Conservation (phyloP, 2,113 vertebrate species). For the Dipodomys stephensi region DNA sequence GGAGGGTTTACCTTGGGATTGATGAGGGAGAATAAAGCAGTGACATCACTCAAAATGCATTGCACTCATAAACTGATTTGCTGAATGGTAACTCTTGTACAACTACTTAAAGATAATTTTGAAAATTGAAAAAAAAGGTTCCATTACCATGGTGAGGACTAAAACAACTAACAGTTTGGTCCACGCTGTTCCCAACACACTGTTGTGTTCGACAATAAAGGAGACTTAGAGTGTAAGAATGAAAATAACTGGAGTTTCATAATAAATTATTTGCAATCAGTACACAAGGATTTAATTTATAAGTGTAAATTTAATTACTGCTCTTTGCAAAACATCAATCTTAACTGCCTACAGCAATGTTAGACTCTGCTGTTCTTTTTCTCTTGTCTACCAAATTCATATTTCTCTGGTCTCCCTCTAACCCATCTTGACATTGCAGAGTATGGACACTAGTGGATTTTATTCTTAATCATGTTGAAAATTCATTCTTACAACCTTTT, state of each 20-base stretch:
- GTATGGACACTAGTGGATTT: slow-evolving; percentile 35
- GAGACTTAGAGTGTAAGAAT: slow-evolving; percentile 11
- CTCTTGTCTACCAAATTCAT: slow-evolving; percentile 5
- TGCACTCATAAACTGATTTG: too few relatives aligned
- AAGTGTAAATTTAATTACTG: slow-evolving; percentile 75
- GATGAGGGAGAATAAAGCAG: too few relatives aligned
- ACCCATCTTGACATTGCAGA: neutral
- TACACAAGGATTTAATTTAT: slow-evolving; percentile 74
- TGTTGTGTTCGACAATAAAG: slow-evolving; percentile 19
- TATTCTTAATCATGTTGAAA: slow-evolving; percentile 23
- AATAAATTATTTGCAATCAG: slow-evolving; percentile 60
- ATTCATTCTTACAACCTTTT: slow-evolving; percentile 49
- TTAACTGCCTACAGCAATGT: slow-evolving; percentile 59
- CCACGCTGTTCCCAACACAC: neutral
- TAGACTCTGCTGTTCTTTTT: slow-evolving; percentile 41
- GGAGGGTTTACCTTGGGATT: too few relatives aligned
- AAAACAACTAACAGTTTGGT: neutral
- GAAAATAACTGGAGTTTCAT: slow-evolving; percentile 66
- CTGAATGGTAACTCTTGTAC: too few relatives aligned
- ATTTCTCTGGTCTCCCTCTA: neutral
- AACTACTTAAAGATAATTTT: too few relatives aligned
- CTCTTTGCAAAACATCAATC: slow-evolving; percentile 62
- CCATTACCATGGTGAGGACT: neutral
- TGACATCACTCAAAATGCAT: too few relatives aligned
- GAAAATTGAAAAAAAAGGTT: neutral